Conservation (phyloP, 2,113 vertebrate genomes). For the Aramus guarauna region DNA sequence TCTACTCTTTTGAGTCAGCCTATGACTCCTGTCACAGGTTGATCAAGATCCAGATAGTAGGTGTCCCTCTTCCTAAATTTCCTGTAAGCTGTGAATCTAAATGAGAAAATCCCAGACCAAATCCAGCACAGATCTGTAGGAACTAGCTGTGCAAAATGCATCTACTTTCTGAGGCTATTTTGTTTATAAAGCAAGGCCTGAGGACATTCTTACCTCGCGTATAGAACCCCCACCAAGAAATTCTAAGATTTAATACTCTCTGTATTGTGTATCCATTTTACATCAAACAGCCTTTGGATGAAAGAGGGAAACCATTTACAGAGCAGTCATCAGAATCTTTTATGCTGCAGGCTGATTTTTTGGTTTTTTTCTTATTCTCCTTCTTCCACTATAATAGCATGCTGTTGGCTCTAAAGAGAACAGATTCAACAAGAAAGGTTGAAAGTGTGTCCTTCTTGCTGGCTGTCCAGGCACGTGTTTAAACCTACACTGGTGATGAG, state of each 20-base stretch:
- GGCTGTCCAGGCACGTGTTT: not conserved
- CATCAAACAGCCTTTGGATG: not conserved
- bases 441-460: not conserved
- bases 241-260: not conserved
- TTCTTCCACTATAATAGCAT: not conserved
- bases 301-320: not conserved
- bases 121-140: not conserved
- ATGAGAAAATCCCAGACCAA: not conserved
- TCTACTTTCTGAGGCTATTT: not conserved
- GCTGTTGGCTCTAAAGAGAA: not conserved
- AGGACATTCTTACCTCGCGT: not conserved
- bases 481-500: not conserved
- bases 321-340: not conserved
- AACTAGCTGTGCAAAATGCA: not conserved
- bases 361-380: not conserved
- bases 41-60: not conserved
- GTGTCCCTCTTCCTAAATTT: not conserved
- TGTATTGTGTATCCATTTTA: not conserved
- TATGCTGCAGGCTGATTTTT: not conserved
- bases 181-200: not conserved
- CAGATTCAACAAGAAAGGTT: not conserved
- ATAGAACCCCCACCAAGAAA: not conserved
- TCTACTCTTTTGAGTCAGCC: not conserved
- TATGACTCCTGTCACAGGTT: not conserved
- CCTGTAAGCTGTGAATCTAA: not conserved